These are phyloP conservation scores for Zhengitettix transpicula DNA, from an alignment of 2,888 invertebrate genomes.

Conservation along the genomic window DNA sequence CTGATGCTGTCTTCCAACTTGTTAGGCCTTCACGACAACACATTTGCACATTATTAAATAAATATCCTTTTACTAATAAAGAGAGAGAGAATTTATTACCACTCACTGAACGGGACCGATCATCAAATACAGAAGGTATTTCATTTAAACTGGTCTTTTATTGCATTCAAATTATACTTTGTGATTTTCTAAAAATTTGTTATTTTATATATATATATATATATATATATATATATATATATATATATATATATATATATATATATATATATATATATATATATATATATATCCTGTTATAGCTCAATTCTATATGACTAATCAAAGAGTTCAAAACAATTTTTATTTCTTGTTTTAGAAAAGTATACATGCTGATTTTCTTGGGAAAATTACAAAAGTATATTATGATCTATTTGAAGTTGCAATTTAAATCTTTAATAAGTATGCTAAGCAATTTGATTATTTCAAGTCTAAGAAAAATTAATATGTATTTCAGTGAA, in stretches of 20 bases:
- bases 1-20: constrained; percentile 45
- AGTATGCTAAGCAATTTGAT: not conserved
- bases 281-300: no score
- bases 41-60: constrained; percentile 41
- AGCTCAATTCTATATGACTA: no score
- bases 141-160: no score
- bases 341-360: no score
- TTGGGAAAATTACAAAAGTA: no score
- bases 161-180: not conserved
- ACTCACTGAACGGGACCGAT: constrained; percentile 36
- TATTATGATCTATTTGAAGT: no score
- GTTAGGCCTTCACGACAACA: constrained; percentile 44
- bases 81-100: constrained; percentile 55
- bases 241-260: not conserved
- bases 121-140: constrained; percentile 5
- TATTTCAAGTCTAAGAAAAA: no score
- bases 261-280: no score
- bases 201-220: not conserved
- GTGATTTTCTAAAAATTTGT: not conserved
- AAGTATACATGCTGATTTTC: no score
- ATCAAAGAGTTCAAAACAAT: no score
- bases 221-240: not conserved
- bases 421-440: no score
- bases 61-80: constrained; percentile 48
- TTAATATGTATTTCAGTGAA: no score